Base-by-base conservation (phyloP, 2,113 vertebrate species). In the Melanerpes formicivorus region DNA sequence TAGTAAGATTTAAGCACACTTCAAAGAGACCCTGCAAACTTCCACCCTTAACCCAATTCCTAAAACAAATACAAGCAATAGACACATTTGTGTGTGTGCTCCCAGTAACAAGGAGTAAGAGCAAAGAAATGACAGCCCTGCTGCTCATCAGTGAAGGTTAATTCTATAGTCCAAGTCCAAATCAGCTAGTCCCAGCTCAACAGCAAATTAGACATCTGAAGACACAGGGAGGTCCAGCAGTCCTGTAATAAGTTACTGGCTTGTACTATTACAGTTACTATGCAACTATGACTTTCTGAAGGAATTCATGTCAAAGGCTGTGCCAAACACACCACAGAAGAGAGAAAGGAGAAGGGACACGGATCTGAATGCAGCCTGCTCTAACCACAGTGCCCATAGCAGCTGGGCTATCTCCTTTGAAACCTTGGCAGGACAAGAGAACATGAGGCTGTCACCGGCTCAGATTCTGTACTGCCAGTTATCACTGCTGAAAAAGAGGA, bases 351-450 rank as follows among this genome's bases (percentile, higher is more conserved):
- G 37, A 42, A 2, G 14, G 62, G 42, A 10, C 44, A 1, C 2
- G 52, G 44, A 58, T 8, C 30, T 5, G 19, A n/a, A 5, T 1
- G 46, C 69, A 65, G 14, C 54, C 52, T 17, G 25, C 25, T 50
- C 4, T 1, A 44, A 22, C 42, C 32, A 6, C 23, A 0, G 44
- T 2, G 48, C 42, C 56, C 5, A 1, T 0, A 52, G 46, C 3
- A 17, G 65, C 29, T 5, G 5, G 30, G 7, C 18, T 1, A 7
- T 9, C 65, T 55, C 75, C 71, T 52, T 0, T 2, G 46, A 13
- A 64, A 32, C 19, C 1, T 6, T 2, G 18, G 40, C 14, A 30
- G 50, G 32, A 42, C 9, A 25, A 5, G 12, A 75, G 59, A 44
- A 17, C 37, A 8, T 42, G 54, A 27, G 25, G 50, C 11, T 13